These are phyloP conservation scores for Mormyrus lacerda DNA, from an alignment of 2,113 vertebrate genomes.

Conservation along the genomic window DNA sequence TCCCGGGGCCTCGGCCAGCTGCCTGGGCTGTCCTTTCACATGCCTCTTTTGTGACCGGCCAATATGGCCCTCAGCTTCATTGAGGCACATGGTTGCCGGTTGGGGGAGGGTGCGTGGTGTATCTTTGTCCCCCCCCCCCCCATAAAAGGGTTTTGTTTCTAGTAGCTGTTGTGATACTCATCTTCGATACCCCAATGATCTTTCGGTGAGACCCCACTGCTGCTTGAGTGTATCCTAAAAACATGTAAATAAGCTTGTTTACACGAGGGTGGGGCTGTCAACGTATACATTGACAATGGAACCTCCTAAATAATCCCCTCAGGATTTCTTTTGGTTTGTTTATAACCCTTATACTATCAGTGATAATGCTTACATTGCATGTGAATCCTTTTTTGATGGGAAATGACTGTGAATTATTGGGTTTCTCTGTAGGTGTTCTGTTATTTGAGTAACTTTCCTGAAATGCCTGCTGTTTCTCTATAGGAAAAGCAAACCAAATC, in stretches of 20 bases:
- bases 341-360: not conserved
- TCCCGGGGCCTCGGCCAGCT: conserved; percentile 45
- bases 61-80: conserved; percentile 52
- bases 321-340: conserved; percentile 33
- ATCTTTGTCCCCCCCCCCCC: conserved; percentile 45
- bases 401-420: conserved; percentile 60
- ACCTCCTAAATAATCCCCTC: conserved; percentile 31
- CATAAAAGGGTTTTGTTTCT: conserved; percentile 56
- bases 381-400: conserved; percentile 46
- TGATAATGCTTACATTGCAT: conserved; percentile 45
- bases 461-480: conserved; percentile 41
- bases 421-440: conserved; percentile 29
- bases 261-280: conserved; percentile 5
- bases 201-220: conserved; percentile 42
- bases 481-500: conserved; percentile 49
- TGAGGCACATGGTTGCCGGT: conserved; percentile 38
- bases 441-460: conserved; percentile 22
- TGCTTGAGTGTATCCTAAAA: conserved; percentile 35
- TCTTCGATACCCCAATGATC: conserved; percentile 45
- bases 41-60: conserved; percentile 35
- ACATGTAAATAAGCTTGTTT: conserved; percentile 21
- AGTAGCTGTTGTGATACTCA: conserved; percentile 38
- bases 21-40: conserved; percentile 53
- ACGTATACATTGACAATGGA: conserved; percentile 21
- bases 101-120: not conserved